Conservation (phyloP, 2,888 invertebrate genomes). For the Nysson spinosus region DNA sequence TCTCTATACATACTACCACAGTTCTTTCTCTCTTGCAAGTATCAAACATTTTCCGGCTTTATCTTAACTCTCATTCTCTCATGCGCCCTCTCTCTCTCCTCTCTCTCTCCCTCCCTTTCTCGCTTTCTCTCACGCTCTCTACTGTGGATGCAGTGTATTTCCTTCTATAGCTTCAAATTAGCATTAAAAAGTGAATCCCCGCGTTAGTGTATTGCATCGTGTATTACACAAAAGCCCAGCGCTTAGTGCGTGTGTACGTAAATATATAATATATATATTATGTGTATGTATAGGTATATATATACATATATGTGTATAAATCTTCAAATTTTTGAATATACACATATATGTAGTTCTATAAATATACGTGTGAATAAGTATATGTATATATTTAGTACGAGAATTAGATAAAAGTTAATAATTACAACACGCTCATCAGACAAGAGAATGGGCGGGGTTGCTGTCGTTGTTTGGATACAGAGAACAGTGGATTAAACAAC, state of each 20-base stretch:
- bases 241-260: constrained; percentile 52
- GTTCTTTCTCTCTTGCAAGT: neutral
- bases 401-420: constrained; percentile 57
- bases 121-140: neutral
- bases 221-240: constrained; percentile 42
- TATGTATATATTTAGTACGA: constrained; percentile 18
- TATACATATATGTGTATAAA: no score
- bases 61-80: neutral
- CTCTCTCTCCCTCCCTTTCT: neutral
- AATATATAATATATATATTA: neutral
- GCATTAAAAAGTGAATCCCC: constrained; percentile 26
- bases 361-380: no score
- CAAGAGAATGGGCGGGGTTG: constrained; percentile 32
- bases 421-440: constrained; percentile 59
- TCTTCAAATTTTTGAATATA: no score
- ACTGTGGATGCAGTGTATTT: constrained; percentile 38
- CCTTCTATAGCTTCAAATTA: neutral
- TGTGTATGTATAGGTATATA: neutral
- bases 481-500: constrained; percentile 38
- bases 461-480: constrained; percentile 23
- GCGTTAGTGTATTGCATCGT: constrained; percentile 33
- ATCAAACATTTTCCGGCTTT: constrained; percentile 1
- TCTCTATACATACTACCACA: neutral
- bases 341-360: no score
- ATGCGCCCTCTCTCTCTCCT: neutral